Evolutionary conservation across 2,113 vertebrate genomes (phyloP).

Genomic region (Sinosuthora webbiana): DNA sequence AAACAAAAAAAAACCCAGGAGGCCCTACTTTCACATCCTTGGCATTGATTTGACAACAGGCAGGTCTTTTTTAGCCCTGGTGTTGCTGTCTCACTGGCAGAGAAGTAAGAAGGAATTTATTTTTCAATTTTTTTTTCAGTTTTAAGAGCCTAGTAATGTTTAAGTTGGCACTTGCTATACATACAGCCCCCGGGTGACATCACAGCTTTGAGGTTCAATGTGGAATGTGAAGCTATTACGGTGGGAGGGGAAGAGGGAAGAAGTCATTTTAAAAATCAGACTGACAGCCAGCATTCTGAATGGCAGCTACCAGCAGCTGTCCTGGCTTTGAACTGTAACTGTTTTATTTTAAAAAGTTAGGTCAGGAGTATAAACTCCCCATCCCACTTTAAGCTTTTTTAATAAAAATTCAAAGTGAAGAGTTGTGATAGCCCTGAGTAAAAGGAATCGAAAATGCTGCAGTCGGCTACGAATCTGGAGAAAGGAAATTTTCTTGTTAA

Average conservation of each 20-base stretch:
- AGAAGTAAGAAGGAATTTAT: slow-evolving; percentile 3
- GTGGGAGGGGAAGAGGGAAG: not conserved
- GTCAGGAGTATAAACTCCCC: slow-evolving; percentile 1
- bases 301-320: slow-evolving; percentile 14
- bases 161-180: not conserved
- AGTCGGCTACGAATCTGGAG: not conserved
- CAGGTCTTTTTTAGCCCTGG: not conserved
- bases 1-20: not conserved
- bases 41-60: not conserved
- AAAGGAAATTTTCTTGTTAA: slow-evolving; percentile 13
- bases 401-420: slow-evolving; percentile 48
- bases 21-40: not conserved
- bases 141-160: slow-evolving; percentile 25
- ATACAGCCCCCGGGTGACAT: slow-evolving; percentile 20
- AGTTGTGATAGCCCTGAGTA: slow-evolving; percentile 32
- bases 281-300: slow-evolving; percentile 16
- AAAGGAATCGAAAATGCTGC: slow-evolving; percentile 3
- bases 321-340: slow-evolving; percentile 38
- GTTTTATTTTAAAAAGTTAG: slow-evolving; percentile 46
- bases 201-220: slow-evolving; percentile 33
- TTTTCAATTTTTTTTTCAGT: slow-evolving; percentile 24
- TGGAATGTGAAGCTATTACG: slow-evolving; percentile 32
- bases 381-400: slow-evolving; percentile 25
- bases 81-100: not conserved
- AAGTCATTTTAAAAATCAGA: slow-evolving; percentile 30